Base-by-base conservation (phyloP, 2,888 invertebrate species). In the Ischnura elegans region DNA sequence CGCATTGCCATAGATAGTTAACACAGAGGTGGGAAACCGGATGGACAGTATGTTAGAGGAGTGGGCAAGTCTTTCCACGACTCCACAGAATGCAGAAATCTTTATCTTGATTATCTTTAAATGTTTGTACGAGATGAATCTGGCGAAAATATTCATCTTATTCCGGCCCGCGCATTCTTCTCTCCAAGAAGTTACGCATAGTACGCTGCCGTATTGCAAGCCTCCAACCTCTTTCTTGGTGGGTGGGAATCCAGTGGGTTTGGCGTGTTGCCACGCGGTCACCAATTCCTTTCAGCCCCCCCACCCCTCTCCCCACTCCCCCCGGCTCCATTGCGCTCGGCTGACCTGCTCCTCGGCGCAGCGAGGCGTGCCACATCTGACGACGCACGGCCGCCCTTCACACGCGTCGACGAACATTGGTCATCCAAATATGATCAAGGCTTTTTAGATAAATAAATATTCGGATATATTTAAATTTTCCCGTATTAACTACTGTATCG, bases 361-460 rank as follows among this genome's bases (percentile, higher is more conserved):
- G 66, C 90, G 36, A 43, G 25, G 61, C 61, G 90, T 43, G 61
- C n/a, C 45, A 16, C n/a, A 42, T 90, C 55, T n/a, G 21, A 21
- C 25, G 10, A 42, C 86, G 86, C 36, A n/a, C 90, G 43, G 66
- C 43, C 61, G 66, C 61, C 42, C 90, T 42, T 66, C 51, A 10
- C 51, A 90, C 90, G 61, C 90, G 90, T 90, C 55, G 61, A n/a
- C 25, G 90, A 61, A 90, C 90, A 90, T 61, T 90, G 90, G 55
- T 90, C 90, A 90, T 90, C 66, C 61, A 90, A 90, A 90, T 90
- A 61, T 90, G 76, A 76, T 36, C 76, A 36, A 36, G 76, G 36
- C 36, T 76, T 36, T 76, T 76, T 76, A 36, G 16, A 76, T 36
- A 76, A 51, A 51, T 51, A 51, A 51, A 51, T 51, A 51, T 51